Evolutionary conservation across 2,797 vertebrate species (phyloP).

Genomic region (Malurus splendens): DNA sequence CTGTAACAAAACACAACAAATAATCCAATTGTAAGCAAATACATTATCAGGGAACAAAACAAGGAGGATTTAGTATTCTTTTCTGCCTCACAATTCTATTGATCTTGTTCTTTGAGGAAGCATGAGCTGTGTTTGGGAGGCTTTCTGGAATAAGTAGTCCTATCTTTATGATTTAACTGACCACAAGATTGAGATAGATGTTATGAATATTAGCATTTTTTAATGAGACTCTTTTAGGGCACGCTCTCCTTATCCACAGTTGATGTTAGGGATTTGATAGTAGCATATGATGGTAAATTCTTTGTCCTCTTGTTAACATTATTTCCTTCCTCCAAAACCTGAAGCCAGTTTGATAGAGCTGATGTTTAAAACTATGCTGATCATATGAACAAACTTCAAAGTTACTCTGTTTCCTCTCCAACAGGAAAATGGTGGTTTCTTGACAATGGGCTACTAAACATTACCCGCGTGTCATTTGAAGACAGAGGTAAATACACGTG

Average conservation of each 20-base stretch:
- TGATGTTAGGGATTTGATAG: neutral
- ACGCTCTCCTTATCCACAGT: neutral
- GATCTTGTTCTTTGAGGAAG: neutral
- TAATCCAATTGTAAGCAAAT: neutral
- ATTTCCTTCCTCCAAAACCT: neutral
- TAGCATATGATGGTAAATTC: neutral
- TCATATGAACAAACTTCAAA: neutral
- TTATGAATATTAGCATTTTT: neutral
- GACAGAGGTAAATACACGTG: constrained; percentile 97
- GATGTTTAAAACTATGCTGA: neutral
- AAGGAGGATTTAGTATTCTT: neutral
- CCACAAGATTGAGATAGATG: neutral
- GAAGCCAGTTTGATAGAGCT: neutral
- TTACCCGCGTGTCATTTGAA: constrained; percentile 88
- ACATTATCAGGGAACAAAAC: neutral
- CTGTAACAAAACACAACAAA: neutral
- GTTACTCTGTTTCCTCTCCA: constrained; percentile 44
- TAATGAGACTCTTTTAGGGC: neutral
- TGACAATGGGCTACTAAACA: constrained; percentile 85
- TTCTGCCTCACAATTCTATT: neutral
- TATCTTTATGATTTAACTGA: neutral
- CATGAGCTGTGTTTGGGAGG: neutral
- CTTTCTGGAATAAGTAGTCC: neutral
- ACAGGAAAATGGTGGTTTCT: constrained; percentile 87
- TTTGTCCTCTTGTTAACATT: neutral